These are phyloP conservation scores for Antrozous pallidus DNA, from an alignment of 2,797 vertebrate genomes.

Conservation along the genomic window DNA sequence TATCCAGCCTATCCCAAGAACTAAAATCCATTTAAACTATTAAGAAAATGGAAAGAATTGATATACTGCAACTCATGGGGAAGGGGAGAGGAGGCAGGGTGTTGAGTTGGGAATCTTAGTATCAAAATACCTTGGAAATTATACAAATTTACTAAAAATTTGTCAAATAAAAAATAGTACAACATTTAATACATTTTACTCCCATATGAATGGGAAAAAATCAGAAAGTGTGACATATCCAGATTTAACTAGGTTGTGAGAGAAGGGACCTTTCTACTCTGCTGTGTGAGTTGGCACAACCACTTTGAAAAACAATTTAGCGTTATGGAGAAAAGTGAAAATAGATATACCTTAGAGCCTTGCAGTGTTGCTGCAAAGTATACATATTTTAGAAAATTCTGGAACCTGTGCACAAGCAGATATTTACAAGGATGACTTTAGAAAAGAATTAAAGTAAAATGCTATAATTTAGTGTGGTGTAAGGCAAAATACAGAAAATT, in stretches of 20 bases:
- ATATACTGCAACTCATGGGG: not conserved
- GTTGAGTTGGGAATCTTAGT: not conserved
- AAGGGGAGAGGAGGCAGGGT: too few relatives aligned
- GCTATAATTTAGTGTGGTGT: not conserved
- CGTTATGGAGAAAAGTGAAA: not conserved
- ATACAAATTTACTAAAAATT: not conserved
- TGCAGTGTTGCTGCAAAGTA: not conserved
- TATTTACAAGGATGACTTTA: not conserved
- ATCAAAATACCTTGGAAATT: not conserved
- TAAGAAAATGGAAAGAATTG: not conserved
- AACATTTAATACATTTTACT: not conserved
- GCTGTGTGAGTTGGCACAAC: not conserved
- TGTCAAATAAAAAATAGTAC: not conserved
- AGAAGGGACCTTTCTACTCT: not conserved
- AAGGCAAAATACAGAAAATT: not conserved
- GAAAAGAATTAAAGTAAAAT: conserved; percentile 2
- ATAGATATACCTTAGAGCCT: not conserved
- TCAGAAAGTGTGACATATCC: not conserved
- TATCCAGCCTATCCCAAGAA: not conserved
- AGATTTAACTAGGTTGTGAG: not conserved
- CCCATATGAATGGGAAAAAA: not conserved
- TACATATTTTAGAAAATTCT: not conserved
- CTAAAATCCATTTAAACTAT: not conserved
- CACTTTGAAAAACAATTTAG: not conserved
- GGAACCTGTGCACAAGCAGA: not conserved